Evolutionary conservation across 2,888 invertebrate species (phyloP).

Genomic region (Scaeva pyrastri): DNA sequence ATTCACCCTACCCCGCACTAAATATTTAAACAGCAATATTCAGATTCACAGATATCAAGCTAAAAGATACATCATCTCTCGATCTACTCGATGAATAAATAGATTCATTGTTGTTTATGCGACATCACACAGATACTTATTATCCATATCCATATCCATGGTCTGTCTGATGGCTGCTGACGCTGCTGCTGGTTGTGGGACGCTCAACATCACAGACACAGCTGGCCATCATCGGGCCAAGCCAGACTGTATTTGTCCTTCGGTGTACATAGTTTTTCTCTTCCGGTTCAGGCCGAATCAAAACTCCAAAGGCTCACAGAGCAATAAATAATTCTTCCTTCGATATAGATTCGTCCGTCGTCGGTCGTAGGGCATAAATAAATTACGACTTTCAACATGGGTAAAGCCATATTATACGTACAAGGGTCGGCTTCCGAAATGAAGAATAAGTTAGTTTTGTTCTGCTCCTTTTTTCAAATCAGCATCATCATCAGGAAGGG

Average conservation of each 20-base stretch:
- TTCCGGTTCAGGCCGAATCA: slow-evolving; percentile 40
- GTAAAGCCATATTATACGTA: slow-evolving; percentile 33
- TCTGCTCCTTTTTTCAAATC: slow-evolving; percentile 44
- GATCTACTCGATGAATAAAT: slow-evolving; percentile 72
- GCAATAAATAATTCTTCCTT: slow-evolving; percentile 73
- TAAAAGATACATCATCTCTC: slow-evolving; percentile 65
- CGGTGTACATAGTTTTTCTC: slow-evolving; percentile 35
- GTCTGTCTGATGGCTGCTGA: neutral
- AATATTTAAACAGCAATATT: slow-evolving; percentile 29
- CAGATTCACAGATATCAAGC: slow-evolving; percentile 10
- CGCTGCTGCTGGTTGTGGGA: neutral
- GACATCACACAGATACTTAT: slow-evolving; percentile 55
- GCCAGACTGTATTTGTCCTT: slow-evolving; percentile 44
- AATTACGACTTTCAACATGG: slow-evolving; percentile 68
- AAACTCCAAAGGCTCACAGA: slow-evolving; percentile 58
- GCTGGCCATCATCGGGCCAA: slow-evolving; percentile 69
- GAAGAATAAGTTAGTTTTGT: slow-evolving; percentile 41
- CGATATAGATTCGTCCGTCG: slow-evolving; percentile 41
- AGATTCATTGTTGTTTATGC: slow-evolving; percentile 75
- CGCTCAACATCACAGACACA: slow-evolving; percentile 59
- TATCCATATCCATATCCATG: neutral
- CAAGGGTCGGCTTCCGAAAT: slow-evolving; percentile 40
- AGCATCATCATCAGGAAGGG: slow-evolving; percentile 18
- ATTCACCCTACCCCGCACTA: neutral
- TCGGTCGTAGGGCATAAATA: slow-evolving; percentile 61